A percentile compares a stretch with the other conserved stretches of the same genome.
Evolutionary conservation across 2,113 vertebrate species (phyloP).

Genomic region (Urocynchramus pylzowi): DNA sequence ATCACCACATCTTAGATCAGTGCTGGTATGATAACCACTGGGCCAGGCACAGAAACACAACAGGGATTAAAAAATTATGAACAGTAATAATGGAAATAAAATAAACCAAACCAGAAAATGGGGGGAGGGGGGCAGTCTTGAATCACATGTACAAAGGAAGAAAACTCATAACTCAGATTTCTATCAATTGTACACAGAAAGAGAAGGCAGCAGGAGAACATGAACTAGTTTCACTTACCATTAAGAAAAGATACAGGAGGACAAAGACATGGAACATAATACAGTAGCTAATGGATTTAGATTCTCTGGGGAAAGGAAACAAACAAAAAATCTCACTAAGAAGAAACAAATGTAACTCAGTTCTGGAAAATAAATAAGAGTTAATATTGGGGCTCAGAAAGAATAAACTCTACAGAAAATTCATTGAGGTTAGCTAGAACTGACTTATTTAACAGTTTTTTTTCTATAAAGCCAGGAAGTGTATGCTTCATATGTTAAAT

Average conservation of each 20-base stretch:
- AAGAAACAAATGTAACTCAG: background rate
- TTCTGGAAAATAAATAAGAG: background rate
- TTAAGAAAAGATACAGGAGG: background rate
- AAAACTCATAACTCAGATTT: background rate
- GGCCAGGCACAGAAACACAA: background rate
- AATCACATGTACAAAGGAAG: background rate
- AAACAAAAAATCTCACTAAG: background rate
- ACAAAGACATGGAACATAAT: background rate
- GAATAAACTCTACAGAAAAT: background rate
- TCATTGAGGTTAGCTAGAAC: background rate
- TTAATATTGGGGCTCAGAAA: background rate
- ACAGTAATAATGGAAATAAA: background rate
- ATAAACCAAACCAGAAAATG: background rate
- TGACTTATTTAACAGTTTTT: background rate
- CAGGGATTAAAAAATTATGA: background rate
- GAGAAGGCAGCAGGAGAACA: background rate
- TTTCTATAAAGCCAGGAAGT: background rate
- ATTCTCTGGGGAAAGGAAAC: background rate
- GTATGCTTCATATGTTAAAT: background rate
- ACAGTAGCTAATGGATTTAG: background rate
- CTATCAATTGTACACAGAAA: background rate
- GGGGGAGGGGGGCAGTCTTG: rapidly evolving
- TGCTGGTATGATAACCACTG: background rate
- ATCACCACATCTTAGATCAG: background rate
- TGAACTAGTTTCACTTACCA: background rate